Base-by-base conservation (phyloP, 2,888 invertebrate species). In the Eristalis arbustorum region DNA sequence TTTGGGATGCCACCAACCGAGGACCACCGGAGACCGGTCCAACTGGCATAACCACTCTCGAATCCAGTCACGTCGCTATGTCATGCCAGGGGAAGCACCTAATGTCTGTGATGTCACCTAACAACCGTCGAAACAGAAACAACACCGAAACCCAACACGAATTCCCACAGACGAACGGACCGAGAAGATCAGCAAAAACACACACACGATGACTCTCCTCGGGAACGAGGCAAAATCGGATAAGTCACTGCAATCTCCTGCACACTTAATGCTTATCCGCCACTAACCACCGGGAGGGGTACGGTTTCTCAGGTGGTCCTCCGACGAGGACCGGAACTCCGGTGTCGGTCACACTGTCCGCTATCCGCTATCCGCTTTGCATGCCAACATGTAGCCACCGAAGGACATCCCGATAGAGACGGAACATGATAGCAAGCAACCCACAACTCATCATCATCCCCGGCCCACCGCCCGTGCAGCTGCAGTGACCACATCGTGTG, bases 281-380 rank as follows among this genome's bases (percentile, higher is more conserved):
- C 61, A 74, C 31, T 28, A 49, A 49, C 66, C 62, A 72, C 18
- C 42, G 18, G 40, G 34, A 34, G 42, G 34, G 42, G 42, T 37
- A 72, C 23, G 23, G 69, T 62, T 62, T 69, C 74, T 74, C 64
- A 77, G 67, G 74, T 79, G 64, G 18, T 68, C 49, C 57, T 31
- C 31, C 31, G 31, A 31, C 31, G 31, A 63, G 78, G 14, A 73
- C 73, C 31, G 37, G 74, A 59, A 75, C 79, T 84, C 49, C 42
- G 61, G 69, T 71, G 67, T 67, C 71, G 75, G 84, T 72, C 84
- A 75, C 84, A 84, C 74, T 80, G 80, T 84, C 75, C 84, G 62
- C 66, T 80, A 84, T 84, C 75, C 84, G 57, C 66, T 80, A 84
- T 84, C 75, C 84, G 62, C 66, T 80, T 80, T 84, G 80, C 84